These are phyloP conservation scores for Helobdella robusta DNA, from an alignment of 2,888 invertebrate species.

Conservation along the genomic window DNA sequence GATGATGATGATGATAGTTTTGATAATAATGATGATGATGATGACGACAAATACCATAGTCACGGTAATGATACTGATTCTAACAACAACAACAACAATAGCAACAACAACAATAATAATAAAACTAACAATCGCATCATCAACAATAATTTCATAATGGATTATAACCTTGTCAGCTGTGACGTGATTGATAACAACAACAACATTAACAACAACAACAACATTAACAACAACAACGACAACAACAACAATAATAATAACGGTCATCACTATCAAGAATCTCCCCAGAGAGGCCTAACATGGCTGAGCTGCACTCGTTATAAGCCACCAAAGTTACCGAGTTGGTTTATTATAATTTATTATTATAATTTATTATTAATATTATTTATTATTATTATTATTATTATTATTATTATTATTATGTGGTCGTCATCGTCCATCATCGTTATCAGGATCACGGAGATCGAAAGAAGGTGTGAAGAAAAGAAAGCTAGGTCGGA, in stretches of 20 bases:
- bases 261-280: not conserved
- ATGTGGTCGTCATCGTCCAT: not conserved
- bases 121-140: not conserved
- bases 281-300: constrained; percentile 30
- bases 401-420: not conserved
- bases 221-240: not conserved
- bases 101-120: not conserved
- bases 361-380: not conserved
- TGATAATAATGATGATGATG: too few relatives aligned
- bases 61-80: not conserved
- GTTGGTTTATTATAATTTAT: constrained; percentile 38
- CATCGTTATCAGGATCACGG: constrained; percentile 27
- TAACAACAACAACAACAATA: not conserved
- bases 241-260: not conserved
- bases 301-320: constrained; percentile 48
- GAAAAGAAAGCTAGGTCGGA: constrained; percentile 46
- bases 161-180: not conserved
- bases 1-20: not conserved
- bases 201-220: not conserved
- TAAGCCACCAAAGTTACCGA: constrained; percentile 45
- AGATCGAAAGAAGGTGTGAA: constrained; percentile 43
- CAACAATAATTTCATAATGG: not conserved
- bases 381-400: not conserved
- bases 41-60: not conserved
- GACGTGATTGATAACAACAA: not conserved